Percentiles rank a stretch among this genome's conserved stretches.
phyloP scores from a whole-genome alignment of 2,797 vertebrate genomes.

The Clamator glandarius region DNA sequence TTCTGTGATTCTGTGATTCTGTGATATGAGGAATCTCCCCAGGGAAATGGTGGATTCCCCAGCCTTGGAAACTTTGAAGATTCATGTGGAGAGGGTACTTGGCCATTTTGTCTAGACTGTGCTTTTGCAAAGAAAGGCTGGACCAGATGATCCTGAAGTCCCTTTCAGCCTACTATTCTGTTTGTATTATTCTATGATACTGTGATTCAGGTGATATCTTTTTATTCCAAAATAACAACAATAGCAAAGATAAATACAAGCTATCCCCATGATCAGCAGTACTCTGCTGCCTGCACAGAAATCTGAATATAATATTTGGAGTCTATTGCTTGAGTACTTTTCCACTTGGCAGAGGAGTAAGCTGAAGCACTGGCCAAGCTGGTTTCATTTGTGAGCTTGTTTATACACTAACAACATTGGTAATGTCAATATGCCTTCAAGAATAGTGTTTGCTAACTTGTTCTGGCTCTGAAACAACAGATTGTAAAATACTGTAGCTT shows the following conservation, averaged over 20 bases:
- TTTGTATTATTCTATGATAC: no score
- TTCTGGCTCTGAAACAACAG: background rate
- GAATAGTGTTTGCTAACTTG: background rate
- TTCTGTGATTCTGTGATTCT: no score
- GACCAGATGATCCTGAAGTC: no score
- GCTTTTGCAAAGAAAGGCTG: no score
- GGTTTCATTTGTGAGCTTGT: constrained; percentile 11
- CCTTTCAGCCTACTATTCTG: no score
- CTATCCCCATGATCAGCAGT: background rate
- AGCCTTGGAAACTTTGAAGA: no score
- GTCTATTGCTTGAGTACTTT: background rate
- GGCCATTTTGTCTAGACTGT: no score
- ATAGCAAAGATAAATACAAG: background rate
- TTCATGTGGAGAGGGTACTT: no score
- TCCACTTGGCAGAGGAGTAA: constrained; percentile 1
- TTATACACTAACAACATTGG: background rate
- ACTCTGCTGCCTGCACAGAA: background rate
- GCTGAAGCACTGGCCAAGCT: background rate
- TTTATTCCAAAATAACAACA: background rate
- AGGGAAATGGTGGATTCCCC: no score
- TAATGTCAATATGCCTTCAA: background rate
- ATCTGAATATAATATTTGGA: background rate
- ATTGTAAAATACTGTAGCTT: background rate
- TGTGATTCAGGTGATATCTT: background rate
- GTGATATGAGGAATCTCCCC: no score